Evolutionary conservation across 1,140 invertebrate species (phyloP).

Genomic region (Drosophila elegans): DNA sequence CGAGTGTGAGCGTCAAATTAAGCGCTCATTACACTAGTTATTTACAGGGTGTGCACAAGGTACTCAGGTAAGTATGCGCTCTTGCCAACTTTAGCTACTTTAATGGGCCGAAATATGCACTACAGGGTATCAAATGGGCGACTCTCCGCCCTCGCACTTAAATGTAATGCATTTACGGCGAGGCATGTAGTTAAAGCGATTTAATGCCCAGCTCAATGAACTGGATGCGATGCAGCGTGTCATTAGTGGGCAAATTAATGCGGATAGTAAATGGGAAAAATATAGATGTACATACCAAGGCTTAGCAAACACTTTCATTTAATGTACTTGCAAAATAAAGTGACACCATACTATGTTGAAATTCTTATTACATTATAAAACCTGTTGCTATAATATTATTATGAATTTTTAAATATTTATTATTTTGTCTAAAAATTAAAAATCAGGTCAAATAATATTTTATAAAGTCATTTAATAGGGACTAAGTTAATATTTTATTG

Average conservation of each 20-base stretch:
- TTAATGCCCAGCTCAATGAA: slow-evolving; percentile 37
- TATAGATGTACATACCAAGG: neutral
- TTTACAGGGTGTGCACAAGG: neutral
- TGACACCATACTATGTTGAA: neutral
- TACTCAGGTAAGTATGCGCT: neutral
- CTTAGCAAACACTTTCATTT: slow-evolving; percentile 1
- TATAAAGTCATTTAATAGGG: too few species aligned
- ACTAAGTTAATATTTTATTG: too few species aligned
- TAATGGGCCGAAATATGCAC: neutral
- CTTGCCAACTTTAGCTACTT: neutral
- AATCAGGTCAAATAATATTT: too few species aligned
- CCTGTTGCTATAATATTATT: too few species aligned
- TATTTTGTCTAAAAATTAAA: too few species aligned
- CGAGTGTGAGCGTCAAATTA: slow-evolving; percentile 26
- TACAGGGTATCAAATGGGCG: neutral
- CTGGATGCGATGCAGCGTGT: slow-evolving; percentile 12
- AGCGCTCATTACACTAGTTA: slow-evolving; percentile 40
- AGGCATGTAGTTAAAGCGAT: slow-evolving; percentile 45
- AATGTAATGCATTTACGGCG: slow-evolving; percentile 42
- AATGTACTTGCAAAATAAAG: neutral
- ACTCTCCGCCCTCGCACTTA: neutral
- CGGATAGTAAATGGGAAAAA: neutral
- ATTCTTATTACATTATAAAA: neutral
- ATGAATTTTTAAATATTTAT: too few species aligned
- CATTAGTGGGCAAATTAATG: slow-evolving; percentile 4